Evolutionary conservation across 2,113 vertebrate genomes (phyloP), one percentile per base, ranked within the genome.

Genomic region (Cacatua alba): DNA sequence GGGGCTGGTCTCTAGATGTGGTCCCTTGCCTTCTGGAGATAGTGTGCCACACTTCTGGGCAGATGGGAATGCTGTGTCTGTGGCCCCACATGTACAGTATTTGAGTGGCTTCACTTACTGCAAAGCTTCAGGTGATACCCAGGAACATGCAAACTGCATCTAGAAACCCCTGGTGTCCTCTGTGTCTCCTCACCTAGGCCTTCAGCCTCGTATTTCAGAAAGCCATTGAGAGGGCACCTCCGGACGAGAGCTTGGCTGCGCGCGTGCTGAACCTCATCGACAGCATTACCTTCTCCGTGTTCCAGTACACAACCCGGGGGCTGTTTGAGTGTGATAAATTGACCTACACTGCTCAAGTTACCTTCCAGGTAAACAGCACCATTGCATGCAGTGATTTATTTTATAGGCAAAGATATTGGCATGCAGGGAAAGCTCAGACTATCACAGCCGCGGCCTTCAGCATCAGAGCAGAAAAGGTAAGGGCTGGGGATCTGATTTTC

Each of bases 251-350:
- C 71, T 97, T 99, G 31, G 95, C 96, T 10, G 98, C 92, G 67
- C 97, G 98, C 1, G 98, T 99, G 86, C 88, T 89, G 85, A 99
- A 98, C 85, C 98, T 99, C 49, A 98, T 98, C 1, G 99, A 99
- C 97, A 99, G 98, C 98, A 98, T 99, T 94, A 99, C 99, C 37
- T 98, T 98, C 96, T 99, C 98, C 0, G 98, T 98, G 62, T 99
- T 98, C 97, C 99, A 99, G 97, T 99, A 99, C 84, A 99, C 99
- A 15, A 98, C 98, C 49, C 98, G 99, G 4, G 99, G 99, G 33
- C 98, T 99, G 75, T 99, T 99, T 26, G 99, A 99, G 95, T 98
- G 98, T 44, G 99, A 99, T 96, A 99, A 99, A 86, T 97, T 99
- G 95, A 99, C 98, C 68, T 99, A 98, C 97, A 98, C 97, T 0